Base-by-base conservation (phyloP, 2,888 invertebrate species). In the Platerodrilus igneus region DNA sequence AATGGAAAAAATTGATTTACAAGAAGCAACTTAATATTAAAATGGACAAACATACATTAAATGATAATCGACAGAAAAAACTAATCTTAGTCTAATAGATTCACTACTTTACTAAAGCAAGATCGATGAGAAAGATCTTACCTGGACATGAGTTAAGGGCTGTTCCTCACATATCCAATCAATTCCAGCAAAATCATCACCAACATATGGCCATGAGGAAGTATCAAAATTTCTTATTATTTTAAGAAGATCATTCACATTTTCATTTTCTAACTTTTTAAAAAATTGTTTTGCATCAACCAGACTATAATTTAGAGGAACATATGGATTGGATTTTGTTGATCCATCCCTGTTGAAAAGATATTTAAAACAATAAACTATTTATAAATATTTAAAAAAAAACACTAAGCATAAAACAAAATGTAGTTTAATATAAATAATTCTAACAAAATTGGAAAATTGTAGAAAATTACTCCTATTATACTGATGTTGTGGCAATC, bases 81-180 rank as follows among this genome's bases (percentile, higher is more conserved):
- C n/a, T n/a, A n/a, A n/a, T n/a, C n/a, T n/a, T n/a, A n/a, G n/a
- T n/a, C n/a, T n/a, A n/a, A n/a, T n/a, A n/a, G n/a, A n/a, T n/a
- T n/a, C n/a, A n/a, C n/a, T n/a, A n/a, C n/a, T n/a, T n/a, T n/a
- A n/a, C n/a, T n/a, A n/a, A n/a, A n/a, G n/a, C n/a, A n/a, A n/a
- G n/a, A n/a, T n/a, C n/a, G n/a, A n/a, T n/a, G n/a, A n/a, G n/a
- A n/a, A n/a, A n/a, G n/a, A n/a, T 37, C 39, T 41, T 46, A 76
- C 75, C 64, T 75, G 71, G 25, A 77, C 73, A 41, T 77, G 74
- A 2, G 78, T 78, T 48, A 76, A 70, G 0, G 78, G 77, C 53
- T 78, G 76, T 39, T 74, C 74, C 18, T 73, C 72, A 1, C 72
- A 61, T 37, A 69, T 58, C 74, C 77, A 77, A 2, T 71, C 67